A percentile compares a stretch with the other conserved stretches of the same genome.
phyloP scores from a whole-genome alignment of 2,888 invertebrate species.

The Tetanocera ferruginea region DNA sequence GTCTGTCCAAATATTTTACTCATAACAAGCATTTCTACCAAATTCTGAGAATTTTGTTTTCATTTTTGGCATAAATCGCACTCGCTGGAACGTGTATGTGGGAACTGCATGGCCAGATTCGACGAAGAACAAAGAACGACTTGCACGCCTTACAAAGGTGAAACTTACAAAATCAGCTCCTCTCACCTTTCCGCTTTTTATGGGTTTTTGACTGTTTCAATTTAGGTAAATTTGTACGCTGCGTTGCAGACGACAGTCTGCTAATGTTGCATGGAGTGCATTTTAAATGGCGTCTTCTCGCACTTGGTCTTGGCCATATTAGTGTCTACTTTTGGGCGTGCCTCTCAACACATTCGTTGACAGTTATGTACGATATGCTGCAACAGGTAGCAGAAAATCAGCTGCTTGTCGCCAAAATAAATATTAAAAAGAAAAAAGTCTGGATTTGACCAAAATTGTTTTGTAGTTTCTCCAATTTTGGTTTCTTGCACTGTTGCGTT shows the following conservation, averaged over 20 bases:
- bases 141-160: no score
- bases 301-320: slow-evolving; percentile 10
- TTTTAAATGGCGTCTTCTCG: slow-evolving; percentile 33
- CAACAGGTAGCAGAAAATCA: slow-evolving; percentile 33
- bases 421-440: background rate
- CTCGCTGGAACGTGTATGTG: no score
- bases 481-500: background rate
- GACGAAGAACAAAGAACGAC: no score
- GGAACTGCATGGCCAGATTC: no score
- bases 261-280: slow-evolving; percentile 25
- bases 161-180: no score
- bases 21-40: background rate
- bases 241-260: background rate
- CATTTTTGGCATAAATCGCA: slow-evolving; percentile 25
- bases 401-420: slow-evolving; percentile 15
- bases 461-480: slow-evolving; percentile 13
- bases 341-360: slow-evolving; percentile 32
- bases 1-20: no score
- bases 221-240: background rate
- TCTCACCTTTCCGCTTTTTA: no score
- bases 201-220: background rate
- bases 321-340: slow-evolving; percentile 28
- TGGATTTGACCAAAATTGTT: slow-evolving; percentile 24
- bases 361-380: slow-evolving; percentile 23
- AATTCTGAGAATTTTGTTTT: slow-evolving; percentile 9